These are phyloP conservation scores for Squalus acanthias DNA, from an alignment of 2,797 vertebrate genomes.

Conservation along the genomic window DNA sequence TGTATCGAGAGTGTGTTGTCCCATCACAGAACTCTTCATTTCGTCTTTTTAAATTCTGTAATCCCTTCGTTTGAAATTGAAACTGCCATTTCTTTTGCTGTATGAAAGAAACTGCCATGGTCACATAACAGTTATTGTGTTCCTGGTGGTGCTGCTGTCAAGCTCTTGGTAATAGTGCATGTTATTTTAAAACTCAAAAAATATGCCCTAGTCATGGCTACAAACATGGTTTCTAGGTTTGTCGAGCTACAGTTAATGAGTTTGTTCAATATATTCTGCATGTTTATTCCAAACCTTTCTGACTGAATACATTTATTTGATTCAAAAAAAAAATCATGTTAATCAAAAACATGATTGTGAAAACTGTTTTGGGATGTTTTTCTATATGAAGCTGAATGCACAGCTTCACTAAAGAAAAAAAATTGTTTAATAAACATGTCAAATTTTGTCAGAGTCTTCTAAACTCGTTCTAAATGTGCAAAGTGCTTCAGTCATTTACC, in stretches of 20 bases:
- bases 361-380: not conserved
- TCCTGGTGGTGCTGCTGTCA: not conserved
- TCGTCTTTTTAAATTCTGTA: not conserved
- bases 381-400: not conserved
- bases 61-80: not conserved
- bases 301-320: not conserved
- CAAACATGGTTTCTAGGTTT: constrained; percentile 26
- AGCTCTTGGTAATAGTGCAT: not conserved
- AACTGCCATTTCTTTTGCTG: not conserved
- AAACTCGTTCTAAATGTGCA: not conserved
- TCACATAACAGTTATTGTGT: not conserved
- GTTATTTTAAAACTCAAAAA: constrained; percentile 17
- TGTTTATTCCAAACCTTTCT: constrained; percentile 13
- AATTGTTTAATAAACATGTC: not conserved
- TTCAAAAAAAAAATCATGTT: not conserved
- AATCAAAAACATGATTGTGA: not conserved
- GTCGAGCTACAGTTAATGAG: not conserved
- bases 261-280: constrained; percentile 4
- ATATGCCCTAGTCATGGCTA: not conserved
- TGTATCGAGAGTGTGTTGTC: not conserved
- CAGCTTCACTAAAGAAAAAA: not conserved
- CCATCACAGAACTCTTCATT: not conserved
- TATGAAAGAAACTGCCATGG: not conserved
- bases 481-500: constrained; percentile 32
- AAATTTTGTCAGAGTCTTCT: not conserved